Evolutionary conservation across 2,888 invertebrate genomes (phyloP), one percentile per base, ranked within the genome.

Genomic region (Beris chalybata): DNA sequence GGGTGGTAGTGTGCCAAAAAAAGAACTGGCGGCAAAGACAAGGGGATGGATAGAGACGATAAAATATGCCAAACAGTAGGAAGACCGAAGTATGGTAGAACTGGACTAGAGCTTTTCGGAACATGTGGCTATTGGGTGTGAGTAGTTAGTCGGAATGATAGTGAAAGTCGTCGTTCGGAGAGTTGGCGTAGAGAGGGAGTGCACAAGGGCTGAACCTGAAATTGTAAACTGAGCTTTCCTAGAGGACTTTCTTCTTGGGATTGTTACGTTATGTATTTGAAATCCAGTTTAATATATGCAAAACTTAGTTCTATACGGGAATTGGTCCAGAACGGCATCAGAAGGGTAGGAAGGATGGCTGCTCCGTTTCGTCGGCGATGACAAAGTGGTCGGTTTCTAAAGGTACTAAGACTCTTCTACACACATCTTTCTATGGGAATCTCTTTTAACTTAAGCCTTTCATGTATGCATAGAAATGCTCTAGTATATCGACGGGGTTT

Each of bases 401-500:
- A 38, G 38, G 38, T 38, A 38, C 38, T 7, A 9, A 38, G 38
- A 3, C 38, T 38, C 38, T 38, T 11, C 13, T 52, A 32, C 50
- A 13, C 15, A 50, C 48, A 31, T 59, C 59, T 50, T 22, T 50
- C 7, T 11, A 32, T 32, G 9, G 11, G 9, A 61, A 52, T 38
- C 38, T 50, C 50, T 30, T 61, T 52, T 61, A 43, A 9, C 38
- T 52, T 61, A 61, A 61, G 61, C 61, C 61, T 52, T 61, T 61
- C 50, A 61, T 61, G 31, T 22, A 22, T 38, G 52, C 61, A 61
- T 9, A 38, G 61, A 50, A 52, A 50, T 61, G 13, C 52, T n/a
- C 13, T 9, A 7, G 32, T 38, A 38, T 38, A 38, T 61, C 38
- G 61, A 50, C 13, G n/a, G 32, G 61, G 30, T 22, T n/a, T 1